Percentiles rank a stretch among this genome's conserved stretches.
These are phyloP conservation scores for Ceryle rudis DNA, from an alignment of 2,797 vertebrate species.

Conservation along the genomic window DNA sequence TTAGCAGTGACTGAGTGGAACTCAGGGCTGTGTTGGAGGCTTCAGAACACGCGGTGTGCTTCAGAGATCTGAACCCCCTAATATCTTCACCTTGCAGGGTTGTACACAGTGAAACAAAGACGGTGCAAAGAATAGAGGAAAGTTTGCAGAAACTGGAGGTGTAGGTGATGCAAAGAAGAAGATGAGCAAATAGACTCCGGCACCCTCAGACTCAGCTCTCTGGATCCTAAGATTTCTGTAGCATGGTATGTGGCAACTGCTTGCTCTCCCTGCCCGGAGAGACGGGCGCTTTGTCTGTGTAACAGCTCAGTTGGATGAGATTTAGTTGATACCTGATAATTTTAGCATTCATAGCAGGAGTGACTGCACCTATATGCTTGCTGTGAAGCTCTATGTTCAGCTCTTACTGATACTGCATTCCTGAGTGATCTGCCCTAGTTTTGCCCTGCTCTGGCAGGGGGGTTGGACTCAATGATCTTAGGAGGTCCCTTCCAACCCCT, in stretches of 20 bases:
- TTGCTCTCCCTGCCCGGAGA: background rate
- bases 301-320: background rate
- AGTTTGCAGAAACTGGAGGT: constrained; percentile 88
- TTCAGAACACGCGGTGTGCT: background rate
- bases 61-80: background rate
- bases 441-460: too few species aligned
- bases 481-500: too few species aligned
- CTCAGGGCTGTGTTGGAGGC: fast-evolving
- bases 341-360: background rate
- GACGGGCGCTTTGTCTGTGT: constrained; percentile 31
- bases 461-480: too few species aligned
- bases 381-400: background rate
- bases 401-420: too few species aligned
- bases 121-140: constrained; percentile 83
- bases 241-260: background rate
- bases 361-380: background rate
- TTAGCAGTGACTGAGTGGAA: background rate
- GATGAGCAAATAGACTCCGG: constrained; percentile 85
- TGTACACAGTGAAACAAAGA: constrained; percentile 82
- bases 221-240: constrained; percentile 86
- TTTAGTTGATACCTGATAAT: background rate
- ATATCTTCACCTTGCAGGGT: constrained; percentile 48
- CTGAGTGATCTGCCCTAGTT: too few species aligned
- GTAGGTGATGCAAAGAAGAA: constrained; percentile 82
- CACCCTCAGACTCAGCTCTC: constrained; percentile 86